Conservation (phyloP, 1,140 invertebrate genomes). For the Zaprionus lachaisei region DNA sequence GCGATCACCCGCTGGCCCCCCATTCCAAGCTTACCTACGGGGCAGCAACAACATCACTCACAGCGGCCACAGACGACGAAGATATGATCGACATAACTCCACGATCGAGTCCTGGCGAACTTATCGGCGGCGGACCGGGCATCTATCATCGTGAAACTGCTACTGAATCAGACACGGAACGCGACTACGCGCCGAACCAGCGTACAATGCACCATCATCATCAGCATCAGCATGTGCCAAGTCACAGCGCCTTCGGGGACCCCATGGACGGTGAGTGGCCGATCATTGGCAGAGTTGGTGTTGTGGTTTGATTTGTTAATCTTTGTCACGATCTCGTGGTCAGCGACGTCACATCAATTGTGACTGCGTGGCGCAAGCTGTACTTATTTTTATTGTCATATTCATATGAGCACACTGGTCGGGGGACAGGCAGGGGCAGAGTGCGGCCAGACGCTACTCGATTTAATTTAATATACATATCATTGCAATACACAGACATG, state of each 20-base stretch:
- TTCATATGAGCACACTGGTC: slow-evolving; percentile 14
- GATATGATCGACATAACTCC: slow-evolving; percentile 89
- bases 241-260: slow-evolving; percentile 83
- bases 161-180: slow-evolving; percentile 77
- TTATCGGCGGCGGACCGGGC: slow-evolving; percentile 43
- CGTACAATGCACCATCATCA: slow-evolving; percentile 68
- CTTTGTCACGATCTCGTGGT: slow-evolving; percentile 53
- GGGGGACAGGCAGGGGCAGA: slow-evolving; percentile 11
- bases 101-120: slow-evolving; percentile 77
- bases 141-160: slow-evolving; percentile 67
- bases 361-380: slow-evolving; percentile 52
- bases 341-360: slow-evolving; percentile 45
- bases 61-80: slow-evolving; percentile 86
- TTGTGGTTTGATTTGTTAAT: slow-evolving; percentile 44
- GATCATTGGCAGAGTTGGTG: background rate
- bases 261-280: slow-evolving; percentile 76
- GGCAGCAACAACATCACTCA: slow-evolving; percentile 68
- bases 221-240: slow-evolving; percentile 80
- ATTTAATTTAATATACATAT: slow-evolving; percentile 48
- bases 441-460: slow-evolving; percentile 11
- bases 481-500: slow-evolving; percentile 46
- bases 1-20: slow-evolving; percentile 73
- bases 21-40: slow-evolving; percentile 48
- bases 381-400: slow-evolving; percentile 47
- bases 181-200: slow-evolving; percentile 65